Percentiles rank a stretch among this genome's conserved stretches.
Conservation (phyloP, 1,140 invertebrate genomes). For the Heliconius melpomene region DNA sequence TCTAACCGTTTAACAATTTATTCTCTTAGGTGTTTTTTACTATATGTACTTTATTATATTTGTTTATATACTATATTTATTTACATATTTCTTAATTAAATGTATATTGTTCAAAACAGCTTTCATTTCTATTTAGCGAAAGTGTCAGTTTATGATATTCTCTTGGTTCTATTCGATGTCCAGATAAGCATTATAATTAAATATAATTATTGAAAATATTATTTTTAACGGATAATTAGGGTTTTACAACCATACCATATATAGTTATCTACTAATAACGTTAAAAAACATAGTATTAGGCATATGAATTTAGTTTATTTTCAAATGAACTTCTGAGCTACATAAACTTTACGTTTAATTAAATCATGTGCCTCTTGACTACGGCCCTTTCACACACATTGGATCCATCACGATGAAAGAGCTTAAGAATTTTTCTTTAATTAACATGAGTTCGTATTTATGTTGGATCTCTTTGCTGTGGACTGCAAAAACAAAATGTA, state of each 20-base stretch:
- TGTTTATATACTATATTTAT: no score
- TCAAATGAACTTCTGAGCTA: slow-evolving; percentile 5
- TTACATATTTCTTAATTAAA: no score
- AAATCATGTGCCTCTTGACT: slow-evolving; percentile 19
- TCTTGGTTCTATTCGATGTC: no score
- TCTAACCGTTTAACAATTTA: not conserved
- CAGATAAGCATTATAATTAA: no score
- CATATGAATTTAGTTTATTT: not conserved
- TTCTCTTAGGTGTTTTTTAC: no score
- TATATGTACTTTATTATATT: no score
- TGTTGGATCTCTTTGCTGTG: not conserved
- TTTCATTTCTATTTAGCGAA: no score
- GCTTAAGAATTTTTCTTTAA: slow-evolving; percentile 34
- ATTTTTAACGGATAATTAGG: no score
- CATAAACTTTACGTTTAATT: slow-evolving; percentile 19
- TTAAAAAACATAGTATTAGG: not conserved
- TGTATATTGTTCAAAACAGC: no score
- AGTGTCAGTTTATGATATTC: no score
- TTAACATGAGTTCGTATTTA: slow-evolving; percentile 18
- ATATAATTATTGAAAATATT: no score
- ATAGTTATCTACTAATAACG: not conserved
- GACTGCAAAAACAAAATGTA: slow-evolving; percentile 2
- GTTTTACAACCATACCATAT: no score
- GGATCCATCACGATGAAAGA: slow-evolving; percentile 29
- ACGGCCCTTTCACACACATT: slow-evolving; percentile 20